These are phyloP conservation scores for Helicoverpa assulta DNA, from an alignment of 2,888 invertebrate species.

Conservation along the genomic window DNA sequence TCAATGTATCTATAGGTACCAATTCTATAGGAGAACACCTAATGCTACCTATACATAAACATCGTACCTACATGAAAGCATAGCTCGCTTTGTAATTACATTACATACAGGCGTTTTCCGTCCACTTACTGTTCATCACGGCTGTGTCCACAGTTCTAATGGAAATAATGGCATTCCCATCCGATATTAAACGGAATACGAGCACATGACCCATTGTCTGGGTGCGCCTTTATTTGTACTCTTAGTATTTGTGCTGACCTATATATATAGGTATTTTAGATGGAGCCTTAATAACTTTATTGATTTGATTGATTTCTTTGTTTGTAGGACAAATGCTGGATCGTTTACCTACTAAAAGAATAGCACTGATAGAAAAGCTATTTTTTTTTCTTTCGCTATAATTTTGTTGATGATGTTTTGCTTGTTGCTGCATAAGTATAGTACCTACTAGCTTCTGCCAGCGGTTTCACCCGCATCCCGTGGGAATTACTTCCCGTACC, in stretches of 20 bases:
- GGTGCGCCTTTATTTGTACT: slow-evolving; percentile 11
- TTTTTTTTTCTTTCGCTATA: no score
- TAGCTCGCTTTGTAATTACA: slow-evolving; percentile 37
- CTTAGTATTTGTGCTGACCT: not conserved
- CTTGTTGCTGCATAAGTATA: no score
- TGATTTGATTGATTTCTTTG: no score
- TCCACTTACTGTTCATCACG: slow-evolving; percentile 48
- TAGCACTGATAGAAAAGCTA: no score
- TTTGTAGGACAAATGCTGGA: no score
- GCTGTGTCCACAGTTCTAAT: slow-evolving; percentile 48
- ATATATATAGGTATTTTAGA: not conserved
- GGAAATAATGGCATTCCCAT: slow-evolving; percentile 53
- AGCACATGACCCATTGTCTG: slow-evolving; percentile 16
- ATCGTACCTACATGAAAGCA: not conserved
- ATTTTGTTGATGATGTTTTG: no score
- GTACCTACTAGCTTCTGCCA: no score
- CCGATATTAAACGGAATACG: slow-evolving; percentile 27
- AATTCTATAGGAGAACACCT: no score
- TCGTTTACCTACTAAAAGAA: no score
- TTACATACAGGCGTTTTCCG: slow-evolving; percentile 28
- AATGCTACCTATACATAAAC: not conserved
- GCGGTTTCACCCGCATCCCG: no score
- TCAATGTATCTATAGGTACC: not conserved
- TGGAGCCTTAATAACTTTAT: no score
- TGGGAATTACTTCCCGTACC: no score